Conservation (phyloP, 30 jellyfish, hydroid and myxozoan species). For the Mastigias papua region DNA sequence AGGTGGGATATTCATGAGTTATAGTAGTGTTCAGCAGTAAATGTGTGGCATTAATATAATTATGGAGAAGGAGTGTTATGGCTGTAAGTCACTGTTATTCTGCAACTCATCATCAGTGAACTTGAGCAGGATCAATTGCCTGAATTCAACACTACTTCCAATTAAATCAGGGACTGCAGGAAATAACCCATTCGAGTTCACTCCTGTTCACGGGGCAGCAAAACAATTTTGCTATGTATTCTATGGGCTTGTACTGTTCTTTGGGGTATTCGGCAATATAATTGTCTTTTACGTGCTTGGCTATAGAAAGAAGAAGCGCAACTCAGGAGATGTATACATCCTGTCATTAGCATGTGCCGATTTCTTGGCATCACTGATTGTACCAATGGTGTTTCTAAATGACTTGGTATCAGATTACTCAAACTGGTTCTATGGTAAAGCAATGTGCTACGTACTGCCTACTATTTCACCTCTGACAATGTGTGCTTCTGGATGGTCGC, state of each 20-base stretch:
- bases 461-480: conserved; percentile 19
- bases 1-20: too few species aligned
- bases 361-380: conserved; percentile 39
- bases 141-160: not conserved
- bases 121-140: not conserved
- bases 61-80: too few species aligned
- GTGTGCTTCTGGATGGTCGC: conserved; percentile 54
- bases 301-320: conserved; percentile 37
- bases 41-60: too few species aligned
- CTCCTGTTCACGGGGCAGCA: conserved; percentile 10
- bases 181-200: not conserved
- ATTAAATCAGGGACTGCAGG: not conserved
- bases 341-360: conserved; percentile 59
- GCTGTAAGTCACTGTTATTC: too few species aligned
- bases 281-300: conserved; percentile 71
- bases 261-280: conserved; percentile 65
- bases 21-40: too few species aligned
- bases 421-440: conserved; percentile 63
- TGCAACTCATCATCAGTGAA: not conserved
- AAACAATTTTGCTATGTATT: conserved; percentile 23
- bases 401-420: conserved; percentile 29
- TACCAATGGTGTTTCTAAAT: conserved; percentile 54
- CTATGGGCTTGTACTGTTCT: conserved; percentile 33
- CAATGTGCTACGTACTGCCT: conserved; percentile 63
- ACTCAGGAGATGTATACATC: conserved; percentile 47